Evolutionary conservation across 92 coral and sea anemone species (phyloP), one percentile per base, ranked within the genome.

Genomic region (Scolanthus callimorphus): DNA sequence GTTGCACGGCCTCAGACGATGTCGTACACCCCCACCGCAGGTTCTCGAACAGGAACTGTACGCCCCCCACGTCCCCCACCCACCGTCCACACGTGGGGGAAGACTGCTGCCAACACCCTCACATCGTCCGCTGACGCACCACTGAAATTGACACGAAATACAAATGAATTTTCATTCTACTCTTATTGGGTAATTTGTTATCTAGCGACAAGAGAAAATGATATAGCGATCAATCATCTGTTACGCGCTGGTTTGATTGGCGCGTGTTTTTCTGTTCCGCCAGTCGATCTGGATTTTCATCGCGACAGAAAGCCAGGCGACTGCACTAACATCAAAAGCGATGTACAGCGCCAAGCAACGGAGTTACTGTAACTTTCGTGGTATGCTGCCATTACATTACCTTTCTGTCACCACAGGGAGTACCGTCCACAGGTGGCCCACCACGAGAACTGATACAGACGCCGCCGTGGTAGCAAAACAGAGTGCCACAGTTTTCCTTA

Each of bases 51-150:
- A 94, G 3, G 69, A 20, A 22, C 85, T 71, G 31, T 71, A 78
- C 3, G 79, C 15, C 4, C 85, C 77, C 99, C 99, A 94, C 4
- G 81, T 17, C 0, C 99, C 84, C 99, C 99, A 94, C 27, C 54
- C 66, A 11, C 99, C 99, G 31, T 94, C 80, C 28, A 84, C 48
- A 6, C 96, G 73, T 13, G 85, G 78, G 0, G 97, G 96, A 9
- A 79, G 31, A 27, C 78, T 73, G 39, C 81, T 38, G 0, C 89
- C 94, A 1, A 81, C 83, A 26, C 78, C 71, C 2, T 79, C 84
- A 49, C 97, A 91, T 19, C 61, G 21, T 24, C 95, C 95, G 20
- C 75, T 59, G 10, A 53, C 67, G 57, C 97, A 91, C 90, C 96
- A 88, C 97, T 91, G 31, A 4, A 52, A 29, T 2, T 3, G 22